Evolutionary conservation across 2,888 invertebrate genomes (phyloP).

Genomic region (Cheilosia scutellata): DNA sequence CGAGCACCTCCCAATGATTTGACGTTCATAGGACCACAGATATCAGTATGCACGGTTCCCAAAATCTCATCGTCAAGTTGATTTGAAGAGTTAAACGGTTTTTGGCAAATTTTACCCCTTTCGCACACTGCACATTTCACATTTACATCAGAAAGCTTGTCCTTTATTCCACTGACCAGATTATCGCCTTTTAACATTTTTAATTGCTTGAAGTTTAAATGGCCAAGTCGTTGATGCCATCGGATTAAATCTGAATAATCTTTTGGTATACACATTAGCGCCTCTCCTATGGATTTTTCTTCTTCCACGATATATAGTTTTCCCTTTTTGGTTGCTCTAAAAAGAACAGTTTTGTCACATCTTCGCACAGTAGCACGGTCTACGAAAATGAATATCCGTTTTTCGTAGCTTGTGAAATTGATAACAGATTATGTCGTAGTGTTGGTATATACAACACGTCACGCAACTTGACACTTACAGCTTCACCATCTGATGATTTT

Average conservation of each 20-base stretch:
- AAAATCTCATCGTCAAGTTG: slow-evolving; percentile 14
- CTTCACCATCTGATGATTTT: neutral
- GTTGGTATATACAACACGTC: slow-evolving; percentile 26
- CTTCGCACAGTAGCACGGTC: neutral
- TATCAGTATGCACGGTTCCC: slow-evolving; percentile 13
- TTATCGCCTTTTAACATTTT: neutral
- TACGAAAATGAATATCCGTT: slow-evolving; percentile 29
- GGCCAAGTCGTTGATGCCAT: slow-evolving; percentile 34
- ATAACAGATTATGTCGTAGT: slow-evolving; percentile 29
- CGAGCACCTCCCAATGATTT: slow-evolving; percentile 25
- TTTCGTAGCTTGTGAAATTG: slow-evolving; percentile 33
- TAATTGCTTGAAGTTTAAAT: slow-evolving; percentile 23
- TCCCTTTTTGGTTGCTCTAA: neutral
- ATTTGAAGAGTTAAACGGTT: slow-evolving; percentile 10
- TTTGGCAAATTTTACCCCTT: slow-evolving; percentile 12
- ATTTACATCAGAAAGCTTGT: neutral
- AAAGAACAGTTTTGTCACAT: slow-evolving; percentile 13
- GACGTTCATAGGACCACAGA: slow-evolving; percentile 31
- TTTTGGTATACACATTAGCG: neutral
- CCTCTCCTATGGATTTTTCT: neutral
- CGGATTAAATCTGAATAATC: slow-evolving; percentile 8
- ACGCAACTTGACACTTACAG: neutral
- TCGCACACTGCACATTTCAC: slow-evolving; percentile 22
- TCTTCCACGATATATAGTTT: slow-evolving; percentile 6
- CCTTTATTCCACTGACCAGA: slow-evolving; percentile 12